Evolutionary conservation across 1,140 invertebrate species (phyloP).

Genomic region (Ganaspis sp.): DNA sequence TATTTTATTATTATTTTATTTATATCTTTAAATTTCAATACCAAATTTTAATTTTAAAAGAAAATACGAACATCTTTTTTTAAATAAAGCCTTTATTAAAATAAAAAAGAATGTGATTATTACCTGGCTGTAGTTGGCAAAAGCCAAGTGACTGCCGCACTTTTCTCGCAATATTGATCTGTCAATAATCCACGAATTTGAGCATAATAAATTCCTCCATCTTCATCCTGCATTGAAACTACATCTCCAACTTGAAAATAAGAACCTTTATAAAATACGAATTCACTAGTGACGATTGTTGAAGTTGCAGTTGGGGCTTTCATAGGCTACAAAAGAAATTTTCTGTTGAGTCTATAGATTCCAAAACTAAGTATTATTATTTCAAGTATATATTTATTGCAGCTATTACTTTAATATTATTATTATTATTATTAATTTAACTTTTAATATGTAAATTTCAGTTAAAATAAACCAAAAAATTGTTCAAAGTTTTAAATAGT

Average conservation of each 20-base stretch:
- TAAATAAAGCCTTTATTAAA: background rate
- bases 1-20: too few species aligned
- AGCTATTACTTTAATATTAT: too few species aligned
- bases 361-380: background rate
- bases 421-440: too few species aligned
- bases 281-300: slow-evolving; percentile 87
- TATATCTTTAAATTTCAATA: too few species aligned
- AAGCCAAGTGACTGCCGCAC: slow-evolving; percentile 94
- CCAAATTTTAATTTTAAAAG: too few species aligned
- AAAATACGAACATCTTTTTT: too few species aligned
- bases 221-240: slow-evolving; percentile 88
- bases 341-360: slow-evolving; percentile 6
- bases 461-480: too few species aligned
- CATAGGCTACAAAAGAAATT: slow-evolving; percentile 77
- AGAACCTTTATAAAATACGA: slow-evolving; percentile 89
- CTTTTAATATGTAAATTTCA: too few species aligned
- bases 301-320: slow-evolving; percentile 88
- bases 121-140: slow-evolving; percentile 86
- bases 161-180: slow-evolving; percentile 96
- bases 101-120: too few species aligned
- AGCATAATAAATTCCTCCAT: slow-evolving; percentile 89
- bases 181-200: slow-evolving; percentile 92
- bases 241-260: slow-evolving; percentile 95
- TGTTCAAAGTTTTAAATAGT: too few species aligned
- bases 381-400: background rate